Conservation (phyloP, 2,888 invertebrate species). For the Zygothrica quintamaculata region DNA sequence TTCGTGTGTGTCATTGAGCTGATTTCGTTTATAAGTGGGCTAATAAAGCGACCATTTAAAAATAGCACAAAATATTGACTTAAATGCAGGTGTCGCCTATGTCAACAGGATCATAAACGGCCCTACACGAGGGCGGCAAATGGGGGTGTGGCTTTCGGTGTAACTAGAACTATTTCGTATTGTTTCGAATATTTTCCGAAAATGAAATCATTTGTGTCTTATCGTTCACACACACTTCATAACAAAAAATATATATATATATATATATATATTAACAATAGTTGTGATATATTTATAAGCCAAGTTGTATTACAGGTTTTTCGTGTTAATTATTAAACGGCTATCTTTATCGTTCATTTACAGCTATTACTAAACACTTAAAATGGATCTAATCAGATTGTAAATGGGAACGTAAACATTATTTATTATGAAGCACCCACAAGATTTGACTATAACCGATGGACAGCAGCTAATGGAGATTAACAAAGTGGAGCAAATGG, state of each 20-base stretch:
- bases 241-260: conserved; percentile 40
- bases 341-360: conserved; percentile 45
- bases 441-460: conserved; percentile 61
- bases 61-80: conserved; percentile 14
- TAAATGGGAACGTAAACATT: conserved; percentile 25
- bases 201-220: conserved; percentile 44
- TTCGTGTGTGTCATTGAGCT: conserved; percentile 35
- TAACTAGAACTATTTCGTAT: conserved; percentile 21
- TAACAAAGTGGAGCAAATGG: conserved; percentile 67
- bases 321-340: conserved; percentile 39
- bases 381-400: conserved; percentile 41
- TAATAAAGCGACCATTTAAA: conserved; percentile 31
- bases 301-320: conserved; percentile 31
- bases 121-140: not conserved
- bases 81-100: conserved; percentile 26
- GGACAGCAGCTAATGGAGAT: conserved; percentile 66
- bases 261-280: not conserved
- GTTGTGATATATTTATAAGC: conserved; percentile 6
- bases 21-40: conserved; percentile 53
- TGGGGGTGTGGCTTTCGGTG: too few relatives aligned
- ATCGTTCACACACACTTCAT: conserved; percentile 44
- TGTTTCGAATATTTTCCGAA: conserved; percentile 31
- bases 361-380: conserved; percentile 35
- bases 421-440: conserved; percentile 77
- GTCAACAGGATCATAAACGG: conserved; percentile 43